Evolutionary conservation across 2,888 invertebrate genomes (phyloP), one percentile per base, ranked within the genome.

Genomic region (Chrysodeixis includens): DNA sequence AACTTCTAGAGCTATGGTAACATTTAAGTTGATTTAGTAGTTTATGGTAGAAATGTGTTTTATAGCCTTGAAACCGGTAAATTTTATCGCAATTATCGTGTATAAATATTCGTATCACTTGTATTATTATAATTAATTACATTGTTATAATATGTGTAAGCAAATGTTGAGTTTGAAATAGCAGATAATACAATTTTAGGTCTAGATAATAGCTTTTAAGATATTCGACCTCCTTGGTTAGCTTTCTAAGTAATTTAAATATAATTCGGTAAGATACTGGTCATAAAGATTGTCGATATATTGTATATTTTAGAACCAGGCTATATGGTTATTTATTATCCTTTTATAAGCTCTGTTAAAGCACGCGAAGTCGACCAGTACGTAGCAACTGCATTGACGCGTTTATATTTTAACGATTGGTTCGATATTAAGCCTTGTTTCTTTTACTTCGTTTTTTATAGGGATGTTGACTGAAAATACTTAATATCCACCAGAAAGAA

Each of bases 221-320:
- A 20, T 18, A 49, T 1, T 3, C 12, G 12, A 12, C 18, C 46
- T 49, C 20, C 20, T 49, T 49, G 46, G 10, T 20, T 9, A 49
- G 10, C 18, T 49, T 49, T 49, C 46, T 49, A 20, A 9, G 10
- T 18, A n/a, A n/a, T n/a, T n/a, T n/a, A n/a, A n/a, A 49, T 49
- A 20, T 20, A 49, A 49, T 49, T 49, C 46, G 46, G 46, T 49
- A 20, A 9, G 46, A 49, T 20, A 10, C 46, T 49, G 46, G 20
- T 20, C 18, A 8, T 1, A 18, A 18, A 18, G 18, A 18, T 18
- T 26, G 26, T 6, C 26, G 6, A 26, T 6, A 26, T 4, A 26
- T 16, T 46, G 16, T 46, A 2, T 18, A 18, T n/a, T 18, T 18
- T 8, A 46, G 10, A 1, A 18, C 18, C 1, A 46, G 1, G 9